Conservation (phyloP, 2,797 vertebrate genomes). For the Pyrocephalus nanus region DNA sequence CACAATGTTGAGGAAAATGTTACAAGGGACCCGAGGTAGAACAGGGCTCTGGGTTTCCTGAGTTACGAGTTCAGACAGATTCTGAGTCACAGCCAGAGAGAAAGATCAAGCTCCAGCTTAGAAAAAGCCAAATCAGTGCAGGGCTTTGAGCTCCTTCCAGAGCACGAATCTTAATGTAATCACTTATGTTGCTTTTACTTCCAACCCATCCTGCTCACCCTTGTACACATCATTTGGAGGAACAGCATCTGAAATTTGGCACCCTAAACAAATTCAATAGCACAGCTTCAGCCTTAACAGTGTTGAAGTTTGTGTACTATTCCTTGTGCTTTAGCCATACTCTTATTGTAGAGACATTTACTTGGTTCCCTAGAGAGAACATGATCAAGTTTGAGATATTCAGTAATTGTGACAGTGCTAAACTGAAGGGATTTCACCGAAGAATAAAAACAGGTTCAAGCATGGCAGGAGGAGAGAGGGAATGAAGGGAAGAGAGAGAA, state of each 20-base stretch:
- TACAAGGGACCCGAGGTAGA: not conserved
- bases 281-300: not conserved
- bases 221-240: not conserved
- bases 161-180: not conserved
- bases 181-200: accelerated
- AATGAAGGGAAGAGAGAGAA: not conserved
- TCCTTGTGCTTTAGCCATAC: not conserved
- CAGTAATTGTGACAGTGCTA: constrained; percentile 29
- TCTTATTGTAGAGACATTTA: not conserved
- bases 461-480: not conserved
- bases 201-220: not conserved
- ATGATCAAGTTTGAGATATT: not conserved
- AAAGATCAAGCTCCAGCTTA: not conserved
- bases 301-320: not conserved
- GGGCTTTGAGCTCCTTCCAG: constrained; percentile 1
- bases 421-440: constrained; percentile 6
- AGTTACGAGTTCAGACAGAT: not conserved
- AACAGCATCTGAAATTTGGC: not conserved
- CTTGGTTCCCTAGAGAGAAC: not conserved
- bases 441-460: not conserved
- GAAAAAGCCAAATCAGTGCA: not conserved
- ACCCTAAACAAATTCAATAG: not conserved
- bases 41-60: not conserved
- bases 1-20: not conserved
- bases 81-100: not conserved